Conservation (phyloP, 2,113 vertebrate species). For the Candoia aspera region DNA sequence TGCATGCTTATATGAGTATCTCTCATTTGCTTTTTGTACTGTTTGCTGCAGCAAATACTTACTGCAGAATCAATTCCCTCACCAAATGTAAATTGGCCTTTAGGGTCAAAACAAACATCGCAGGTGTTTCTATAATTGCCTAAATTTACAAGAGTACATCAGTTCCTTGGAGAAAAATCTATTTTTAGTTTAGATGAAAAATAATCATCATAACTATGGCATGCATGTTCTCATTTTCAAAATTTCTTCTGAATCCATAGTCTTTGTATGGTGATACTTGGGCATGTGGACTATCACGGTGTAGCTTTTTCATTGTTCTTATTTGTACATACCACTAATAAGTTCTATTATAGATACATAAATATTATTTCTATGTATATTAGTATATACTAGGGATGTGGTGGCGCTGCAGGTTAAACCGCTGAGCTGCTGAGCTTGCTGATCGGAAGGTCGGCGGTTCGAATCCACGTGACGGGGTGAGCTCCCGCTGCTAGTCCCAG, state of each 20-base stretch:
- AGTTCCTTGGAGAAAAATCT: constrained; percentile 30
- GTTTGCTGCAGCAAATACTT: not conserved
- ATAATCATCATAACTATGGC: not conserved
- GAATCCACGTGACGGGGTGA: too few species aligned
- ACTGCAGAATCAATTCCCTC: not conserved
- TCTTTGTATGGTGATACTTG: not conserved
- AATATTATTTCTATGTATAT: not conserved
- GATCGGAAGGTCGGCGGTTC: too few species aligned
- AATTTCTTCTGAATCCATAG: not conserved
- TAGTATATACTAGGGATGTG: too few species aligned
- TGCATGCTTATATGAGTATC: not conserved
- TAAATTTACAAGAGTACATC: constrained; percentile 46
- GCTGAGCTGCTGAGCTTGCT: too few species aligned
- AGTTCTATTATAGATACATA: not conserved
- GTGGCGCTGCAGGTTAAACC: too few species aligned
- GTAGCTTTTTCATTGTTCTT: not conserved
- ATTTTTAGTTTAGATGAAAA: constrained; percentile 20
- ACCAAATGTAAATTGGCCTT: constrained; percentile 1
- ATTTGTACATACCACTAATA: not conserved
- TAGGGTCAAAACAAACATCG: constrained; percentile 54
- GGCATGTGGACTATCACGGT: not conserved
- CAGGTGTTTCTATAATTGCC: constrained; percentile 39
- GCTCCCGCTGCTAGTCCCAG: too few species aligned
- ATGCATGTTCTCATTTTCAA: not conserved
- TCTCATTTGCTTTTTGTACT: not conserved